Evolutionary conservation across 2,113 vertebrate species (phyloP), one percentile per base, ranked within the genome.

Genomic region (Dromas ardeola): DNA sequence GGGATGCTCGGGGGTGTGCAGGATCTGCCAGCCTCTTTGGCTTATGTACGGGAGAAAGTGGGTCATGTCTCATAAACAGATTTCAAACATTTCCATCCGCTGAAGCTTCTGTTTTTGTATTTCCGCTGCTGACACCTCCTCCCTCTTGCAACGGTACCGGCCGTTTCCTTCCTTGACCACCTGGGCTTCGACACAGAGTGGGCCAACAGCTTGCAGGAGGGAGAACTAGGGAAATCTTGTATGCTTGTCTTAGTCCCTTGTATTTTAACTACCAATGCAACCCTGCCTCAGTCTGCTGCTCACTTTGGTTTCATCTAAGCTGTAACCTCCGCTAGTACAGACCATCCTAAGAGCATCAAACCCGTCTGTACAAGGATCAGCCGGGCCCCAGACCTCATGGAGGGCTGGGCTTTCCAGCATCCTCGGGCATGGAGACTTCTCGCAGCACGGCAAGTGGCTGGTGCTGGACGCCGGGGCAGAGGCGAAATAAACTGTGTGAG

Each of bases 11-110:
- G 27, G 59, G 30, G 13, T 10, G n/a, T 65, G 65, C 29, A 25
- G 59, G 61, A 80, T n/a, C 95, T 94, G 94, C 79, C 96, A 90
- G 62, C 65, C 77, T 70, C 79, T n/a, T 62, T 78, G 79, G 70
- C 76, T 91, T 42, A 9, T 53, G 59, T 59, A 20, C 0, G 1
- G 38, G 58, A 88, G 86, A 96, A 97, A 93, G 86, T 94, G 90
- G 78, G 74, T 95, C 94, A 95, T 3, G 9, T 38, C 86, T 91
- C 92, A 82, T 17, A 19, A 93, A 93, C 91, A 96, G 77, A 69
- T 81, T 76, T 40, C 83, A 77, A 53, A 65, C 22, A 2, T 63
- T 65, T 91, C 63, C 52, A 80, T 77, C 81, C 47, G 0, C 76
- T 47, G 63, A 74, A 56, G 80, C 30, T 85, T 88, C 88, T 81